These are phyloP conservation scores for Coendou prehensilis DNA, from an alignment of 2,797 vertebrate genomes.

Conservation along the genomic window DNA sequence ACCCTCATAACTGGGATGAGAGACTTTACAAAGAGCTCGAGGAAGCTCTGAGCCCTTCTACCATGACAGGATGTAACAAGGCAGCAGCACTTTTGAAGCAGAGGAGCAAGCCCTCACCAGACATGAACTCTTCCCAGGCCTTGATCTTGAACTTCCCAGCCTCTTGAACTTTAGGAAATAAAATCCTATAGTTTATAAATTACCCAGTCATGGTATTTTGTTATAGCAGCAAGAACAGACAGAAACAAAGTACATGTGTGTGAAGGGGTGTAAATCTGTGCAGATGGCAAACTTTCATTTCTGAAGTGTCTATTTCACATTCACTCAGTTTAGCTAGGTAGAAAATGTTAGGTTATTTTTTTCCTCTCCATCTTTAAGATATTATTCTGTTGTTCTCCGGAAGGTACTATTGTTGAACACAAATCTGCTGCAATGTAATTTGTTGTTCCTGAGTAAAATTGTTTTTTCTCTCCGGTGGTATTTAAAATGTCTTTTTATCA, in stretches of 20 bases:
- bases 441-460: slow-evolving; percentile 11
- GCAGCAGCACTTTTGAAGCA: neutral
- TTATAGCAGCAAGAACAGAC: neutral
- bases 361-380: neutral
- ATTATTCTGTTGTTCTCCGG: neutral
- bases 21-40: neutral
- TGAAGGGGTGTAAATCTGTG: neutral
- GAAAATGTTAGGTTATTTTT: slow-evolving; percentile 39
- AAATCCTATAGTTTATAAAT: neutral
- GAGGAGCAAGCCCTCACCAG: neutral
- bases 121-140: neutral
- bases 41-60: neutral
- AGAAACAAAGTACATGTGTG: neutral
- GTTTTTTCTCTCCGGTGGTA: neutral
- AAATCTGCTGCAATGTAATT: slow-evolving; percentile 2
- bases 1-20: neutral
- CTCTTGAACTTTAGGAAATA: neutral
- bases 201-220: neutral
- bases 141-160: neutral
- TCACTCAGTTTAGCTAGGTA: neutral
- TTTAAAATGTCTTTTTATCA: slow-evolving; percentile 5
- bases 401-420: neutral
- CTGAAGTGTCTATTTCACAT: neutral
- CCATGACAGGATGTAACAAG: neutral
- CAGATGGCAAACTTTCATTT: neutral